Base-by-base conservation (phyloP, 2,888 invertebrate genomes). In the Dolichopus griseipennis region DNA sequence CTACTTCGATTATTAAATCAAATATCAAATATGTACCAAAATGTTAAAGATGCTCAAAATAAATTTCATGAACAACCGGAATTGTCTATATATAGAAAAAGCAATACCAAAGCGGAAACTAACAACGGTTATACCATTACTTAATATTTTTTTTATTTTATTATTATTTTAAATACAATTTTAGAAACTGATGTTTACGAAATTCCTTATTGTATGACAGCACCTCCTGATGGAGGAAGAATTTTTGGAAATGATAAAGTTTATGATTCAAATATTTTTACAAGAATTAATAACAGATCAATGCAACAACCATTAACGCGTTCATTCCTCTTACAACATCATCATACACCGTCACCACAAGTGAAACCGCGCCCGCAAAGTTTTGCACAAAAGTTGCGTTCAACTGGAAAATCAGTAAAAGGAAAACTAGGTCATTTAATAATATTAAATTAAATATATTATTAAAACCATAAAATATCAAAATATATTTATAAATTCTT, bases 1-100 rank as follows among this genome's bases (percentile, higher is more conserved):
- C 83, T 97, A 61, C 83, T 97, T 65, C 84, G 97, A 66, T 85
- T 97, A 67, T 84, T 97, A 69, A 96, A 97, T 82, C 97, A 97
- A 83, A 96, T 97, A 77, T 93, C 92, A 76, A 96, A 95, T 77
- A 96, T 97, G 95, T 95, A 96, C 81, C 95, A 95, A 81, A 97
- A 96, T 79, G 95, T 97, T 1, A 93, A 95, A 78, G 95, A 96
- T 78, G 96, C 96, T 0, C 93, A 95, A 78, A 89, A 90, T 74
- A 96, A 96, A 76, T 84, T 97, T 69, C 89, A 92, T 73, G 91
- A 91, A 73, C 90, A 91, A 72, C 86, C 81, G 2, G 81, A 81
- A 69, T n/a, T 52, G 18, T 15, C 52, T n/a, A 68, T 77, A 1
- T 77, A 75, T 69, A 80, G 78, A 65, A 81, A 81, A 70, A 76